Evolutionary conservation across 2,113 vertebrate species (phyloP), one percentile per base, ranked within the genome.

Genomic region (Pitta sordida): DNA sequence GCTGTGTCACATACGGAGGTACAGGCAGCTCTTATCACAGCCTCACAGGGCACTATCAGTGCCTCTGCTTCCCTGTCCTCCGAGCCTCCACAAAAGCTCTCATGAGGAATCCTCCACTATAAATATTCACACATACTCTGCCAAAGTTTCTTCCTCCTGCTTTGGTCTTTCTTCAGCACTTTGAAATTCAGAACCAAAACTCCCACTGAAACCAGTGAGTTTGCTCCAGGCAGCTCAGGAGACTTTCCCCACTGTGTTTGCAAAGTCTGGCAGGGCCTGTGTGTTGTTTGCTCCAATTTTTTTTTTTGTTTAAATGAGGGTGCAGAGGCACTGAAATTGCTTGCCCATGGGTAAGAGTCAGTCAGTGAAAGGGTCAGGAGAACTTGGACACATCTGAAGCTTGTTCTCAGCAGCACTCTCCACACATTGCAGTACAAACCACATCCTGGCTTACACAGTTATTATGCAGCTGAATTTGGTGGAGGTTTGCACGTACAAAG

Each of bases 21-120:
- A n/a, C 53, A 56, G 63, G 51, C 92, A 92, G 84, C 62, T 81
- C 46, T 59, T 43, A 41, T 19, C 34, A 6, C 64, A 34, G 70
- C 39, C 82, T 37, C 87, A 36, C 21, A 29, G 27, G 29, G 37
- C 29, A 19, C 82, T 46, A 0, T 34, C 74, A 24, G 41, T 41
- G 3, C 23, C 52, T 85, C 76, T 53, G 51, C 78, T 70, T 56
- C 55, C 90, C 53, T 32, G 15, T 55, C 48, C 60, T 68, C 64
- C 59, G 60, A 64, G n/a, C 68, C 62, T 51, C 58, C 90, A 60
- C 62, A 46, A 48, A 63, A 90, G 69, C 92, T 81, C 86, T 79
- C 49, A 29, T 52, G 49, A 86, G 59, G 81, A 43, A 70, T 76
- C 49, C 63, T 83, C 29, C 24, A 6, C 67, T 95, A 36, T 62